Percentiles rank a stretch among this genome's conserved stretches.
phyloP scores from a whole-genome alignment of 2,113 vertebrate species.

The Bambusicola thoracicus region DNA sequence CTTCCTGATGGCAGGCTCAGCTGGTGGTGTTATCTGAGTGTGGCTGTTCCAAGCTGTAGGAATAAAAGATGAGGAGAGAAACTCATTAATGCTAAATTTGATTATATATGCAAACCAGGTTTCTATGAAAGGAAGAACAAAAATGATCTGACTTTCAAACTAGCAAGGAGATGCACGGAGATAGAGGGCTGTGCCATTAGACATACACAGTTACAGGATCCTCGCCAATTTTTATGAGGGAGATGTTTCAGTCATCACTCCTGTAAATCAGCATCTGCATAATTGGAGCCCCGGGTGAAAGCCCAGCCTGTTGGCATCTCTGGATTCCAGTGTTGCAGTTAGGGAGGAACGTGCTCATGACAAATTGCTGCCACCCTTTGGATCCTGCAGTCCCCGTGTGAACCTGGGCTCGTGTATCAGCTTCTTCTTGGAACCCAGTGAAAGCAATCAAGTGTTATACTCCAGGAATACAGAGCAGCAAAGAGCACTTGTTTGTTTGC shows the following conservation, averaged over 20 bases:
- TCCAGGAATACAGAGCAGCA: not conserved
- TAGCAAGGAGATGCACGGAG: constrained; percentile 22
- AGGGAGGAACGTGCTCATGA: not conserved
- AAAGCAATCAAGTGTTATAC: not conserved
- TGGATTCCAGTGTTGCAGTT: not conserved
- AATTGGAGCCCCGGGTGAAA: constrained; percentile 32
- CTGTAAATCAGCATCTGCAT: constrained; percentile 61
- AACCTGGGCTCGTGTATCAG: not conserved
- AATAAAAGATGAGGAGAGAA: constrained; percentile 33
- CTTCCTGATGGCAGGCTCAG: not conserved
- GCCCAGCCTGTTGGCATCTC: constrained; percentile 3
- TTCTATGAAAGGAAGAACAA: constrained; percentile 49
- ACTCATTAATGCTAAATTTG: constrained; percentile 60
- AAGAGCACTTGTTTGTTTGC: not conserved
- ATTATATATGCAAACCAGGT: constrained; percentile 63
- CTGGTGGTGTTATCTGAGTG: not conserved
- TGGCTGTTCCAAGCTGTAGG: not conserved
- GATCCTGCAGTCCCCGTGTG: not conserved
- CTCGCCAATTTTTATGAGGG: constrained; percentile 45
- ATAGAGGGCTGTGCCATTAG: constrained; percentile 11
- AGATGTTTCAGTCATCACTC: constrained; percentile 39
- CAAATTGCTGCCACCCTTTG: not conserved
- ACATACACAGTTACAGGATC: not conserved
- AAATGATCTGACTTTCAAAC: constrained; percentile 69
- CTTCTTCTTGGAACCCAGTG: not conserved